A percentile compares a stretch with the other conserved stretches of the same genome.
Conservation (phyloP, 2,113 vertebrate species). For the Condylura cristata region DNA sequence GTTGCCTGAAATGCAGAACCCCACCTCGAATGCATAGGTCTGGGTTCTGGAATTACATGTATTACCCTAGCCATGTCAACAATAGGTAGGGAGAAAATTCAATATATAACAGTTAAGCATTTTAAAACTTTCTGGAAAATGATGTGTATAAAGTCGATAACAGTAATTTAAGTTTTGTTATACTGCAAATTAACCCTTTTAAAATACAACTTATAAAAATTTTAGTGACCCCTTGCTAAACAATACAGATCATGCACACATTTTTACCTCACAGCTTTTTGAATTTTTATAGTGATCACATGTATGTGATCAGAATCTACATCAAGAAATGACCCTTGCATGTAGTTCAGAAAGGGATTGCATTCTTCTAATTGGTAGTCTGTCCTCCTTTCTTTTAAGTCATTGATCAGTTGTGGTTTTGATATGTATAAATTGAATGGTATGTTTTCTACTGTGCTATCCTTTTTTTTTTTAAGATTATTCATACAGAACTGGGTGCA, state of each 20-base stretch:
- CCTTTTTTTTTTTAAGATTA: neutral
- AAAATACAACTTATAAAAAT: neutral
- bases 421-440: neutral
- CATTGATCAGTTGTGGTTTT: slow-evolving; percentile 8
- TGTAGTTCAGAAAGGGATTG: neutral
- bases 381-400: neutral
- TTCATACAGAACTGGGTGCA: too few relatives aligned
- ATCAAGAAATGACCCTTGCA: neutral
- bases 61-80: neutral
- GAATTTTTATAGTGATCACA: neutral
- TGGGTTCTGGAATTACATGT: neutral
- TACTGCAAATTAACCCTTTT: neutral
- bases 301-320: neutral
- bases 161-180: neutral
- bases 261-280: neutral
- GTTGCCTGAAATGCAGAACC: neutral
- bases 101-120: neutral
- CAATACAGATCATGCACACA: neutral
- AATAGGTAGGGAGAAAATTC: neutral
- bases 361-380: neutral
- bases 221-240: neutral
- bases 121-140: neutral
- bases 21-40: neutral
- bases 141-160: neutral
- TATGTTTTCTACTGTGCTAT: neutral